Conservation (phyloP, 2,113 vertebrate species). For the Neolamprologus toae region DNA sequence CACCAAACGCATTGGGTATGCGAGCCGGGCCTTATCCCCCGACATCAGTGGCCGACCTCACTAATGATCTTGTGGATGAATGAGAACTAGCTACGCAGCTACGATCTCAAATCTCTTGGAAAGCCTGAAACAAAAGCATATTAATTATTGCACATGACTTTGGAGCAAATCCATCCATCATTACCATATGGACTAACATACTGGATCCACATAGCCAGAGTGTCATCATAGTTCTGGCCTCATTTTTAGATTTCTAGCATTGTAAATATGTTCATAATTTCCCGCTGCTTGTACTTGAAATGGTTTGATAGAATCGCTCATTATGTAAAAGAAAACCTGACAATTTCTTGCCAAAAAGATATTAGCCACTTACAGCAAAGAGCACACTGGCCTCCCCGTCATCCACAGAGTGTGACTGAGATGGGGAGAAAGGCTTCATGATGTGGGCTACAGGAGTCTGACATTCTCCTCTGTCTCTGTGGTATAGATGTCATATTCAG, state of each 20-base stretch:
- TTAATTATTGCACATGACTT: neutral
- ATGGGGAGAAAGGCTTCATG: neutral
- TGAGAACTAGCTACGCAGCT: neutral
- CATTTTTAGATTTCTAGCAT: fast-evolving
- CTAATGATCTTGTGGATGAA: neutral
- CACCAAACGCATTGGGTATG: neutral
- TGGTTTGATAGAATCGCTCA: neutral
- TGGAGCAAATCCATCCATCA: neutral
- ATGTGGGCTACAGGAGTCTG: conserved; percentile 28
- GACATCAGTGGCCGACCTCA: neutral
- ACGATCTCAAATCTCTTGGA: neutral
- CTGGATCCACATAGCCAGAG: neutral
- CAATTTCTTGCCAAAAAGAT: neutral
- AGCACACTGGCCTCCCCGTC: neutral
- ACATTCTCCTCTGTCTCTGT: conserved; percentile 47
- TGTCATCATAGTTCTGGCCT: neutral
- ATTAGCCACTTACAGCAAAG: neutral
- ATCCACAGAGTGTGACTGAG: neutral
- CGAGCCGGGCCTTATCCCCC: neutral
- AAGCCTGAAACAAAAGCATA: neutral
- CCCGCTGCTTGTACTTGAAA: neutral
- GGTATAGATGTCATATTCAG: conserved; percentile 59
- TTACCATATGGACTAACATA: neutral
- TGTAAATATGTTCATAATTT: neutral
- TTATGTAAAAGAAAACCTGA: neutral